These are phyloP conservation scores for Gila orcuttii DNA, from an alignment of 2,113 vertebrate species.

Conservation along the genomic window DNA sequence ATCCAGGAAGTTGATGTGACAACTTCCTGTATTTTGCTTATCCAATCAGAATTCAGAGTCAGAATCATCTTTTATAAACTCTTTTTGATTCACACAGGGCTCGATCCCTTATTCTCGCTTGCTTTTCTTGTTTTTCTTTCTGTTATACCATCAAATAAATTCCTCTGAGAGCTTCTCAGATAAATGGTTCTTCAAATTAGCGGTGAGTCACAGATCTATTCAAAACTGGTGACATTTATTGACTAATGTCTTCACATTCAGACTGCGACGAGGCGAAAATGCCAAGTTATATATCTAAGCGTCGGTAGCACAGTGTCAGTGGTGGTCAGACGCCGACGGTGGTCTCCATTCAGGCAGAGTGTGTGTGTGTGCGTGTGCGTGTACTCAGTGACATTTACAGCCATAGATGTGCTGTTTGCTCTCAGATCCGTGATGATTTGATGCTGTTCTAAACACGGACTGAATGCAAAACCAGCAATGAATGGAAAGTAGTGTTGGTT, in stretches of 20 bases:
- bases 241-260: slow-evolving; percentile 51
- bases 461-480: background rate
- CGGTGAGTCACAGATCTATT: slow-evolving; percentile 7
- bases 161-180: background rate
- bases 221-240: slow-evolving; percentile 55
- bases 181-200: background rate
- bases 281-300: slow-evolving; percentile 37
- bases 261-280: slow-evolving; percentile 48
- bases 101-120: background rate
- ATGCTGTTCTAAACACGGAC: background rate
- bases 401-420: slow-evolving; percentile 40
- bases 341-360: slow-evolving; percentile 52
- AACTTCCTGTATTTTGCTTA: background rate
- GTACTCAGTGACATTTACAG: slow-evolving; percentile 71
- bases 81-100: background rate
- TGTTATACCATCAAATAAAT: background rate
- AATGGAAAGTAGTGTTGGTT: background rate
- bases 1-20: background rate
- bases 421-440: background rate
- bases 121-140: background rate
- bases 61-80: background rate
- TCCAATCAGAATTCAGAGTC: background rate
- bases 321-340: background rate
- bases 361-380: slow-evolving; percentile 33
- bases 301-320: slow-evolving; percentile 44